A percentile compares a stretch with the other conserved stretches of the same genome.
These are phyloP conservation scores for Aricia agestis DNA, from an alignment of 1,140 invertebrate species.

Conservation along the genomic window DNA sequence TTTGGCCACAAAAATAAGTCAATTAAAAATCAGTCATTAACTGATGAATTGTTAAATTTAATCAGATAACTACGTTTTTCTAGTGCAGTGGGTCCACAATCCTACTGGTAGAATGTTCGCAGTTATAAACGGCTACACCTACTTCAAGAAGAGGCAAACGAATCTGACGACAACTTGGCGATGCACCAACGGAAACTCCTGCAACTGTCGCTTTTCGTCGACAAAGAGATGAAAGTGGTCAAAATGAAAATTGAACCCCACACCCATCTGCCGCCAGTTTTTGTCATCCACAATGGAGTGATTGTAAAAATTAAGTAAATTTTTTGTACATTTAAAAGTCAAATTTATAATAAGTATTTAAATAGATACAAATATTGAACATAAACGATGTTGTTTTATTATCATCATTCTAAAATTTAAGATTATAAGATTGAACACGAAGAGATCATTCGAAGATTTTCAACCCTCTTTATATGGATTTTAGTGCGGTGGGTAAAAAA, in stretches of 20 bases:
- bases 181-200: constrained; percentile 28
- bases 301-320: constrained; percentile 5
- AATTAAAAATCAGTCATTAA: no score
- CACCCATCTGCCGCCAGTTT: constrained; percentile 23
- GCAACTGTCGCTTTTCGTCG: constrained; percentile 29
- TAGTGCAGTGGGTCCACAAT: constrained; percentile 17
- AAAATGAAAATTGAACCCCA: constrained; percentile 12
- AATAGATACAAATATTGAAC: no score
- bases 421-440: no score
- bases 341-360: no score
- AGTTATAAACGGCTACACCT: constrained; percentile 31
- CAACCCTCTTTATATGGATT: background rate
- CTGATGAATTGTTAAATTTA: background rate
- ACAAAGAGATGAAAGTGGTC: constrained; percentile 20
- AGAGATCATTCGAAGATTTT: no score
- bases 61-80: background rate
- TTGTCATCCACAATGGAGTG: constrained; percentile 11
- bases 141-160: constrained; percentile 19
- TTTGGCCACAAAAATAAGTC: no score
- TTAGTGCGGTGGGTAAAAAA: constrained; percentile 26
- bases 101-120: constrained; percentile 23
- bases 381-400: no score
- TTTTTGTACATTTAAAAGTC: background rate
- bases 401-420: no score
- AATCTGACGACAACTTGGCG: constrained; percentile 20